Evolutionary conservation across 2,888 invertebrate species (phyloP).

Genomic region (Eupithecia insigniata): DNA sequence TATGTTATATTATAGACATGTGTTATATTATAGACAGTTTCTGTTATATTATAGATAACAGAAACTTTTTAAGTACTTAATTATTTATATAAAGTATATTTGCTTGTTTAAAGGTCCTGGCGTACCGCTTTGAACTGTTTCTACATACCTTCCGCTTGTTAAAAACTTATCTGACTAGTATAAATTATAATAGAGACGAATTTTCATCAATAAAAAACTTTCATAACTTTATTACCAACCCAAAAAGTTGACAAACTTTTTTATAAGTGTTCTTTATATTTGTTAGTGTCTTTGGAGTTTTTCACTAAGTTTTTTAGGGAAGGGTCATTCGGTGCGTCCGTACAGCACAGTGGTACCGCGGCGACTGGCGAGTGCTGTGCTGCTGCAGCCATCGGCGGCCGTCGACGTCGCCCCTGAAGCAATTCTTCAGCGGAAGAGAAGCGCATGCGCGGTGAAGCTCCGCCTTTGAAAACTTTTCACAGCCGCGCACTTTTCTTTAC

Average conservation of each 20-base stretch:
- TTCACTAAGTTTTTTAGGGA: conserved; percentile 56
- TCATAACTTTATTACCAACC: conserved; percentile 50
- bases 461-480: conserved; percentile 71
- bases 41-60: not conserved
- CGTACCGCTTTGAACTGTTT: not conserved
- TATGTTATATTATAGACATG: too few relatives aligned
- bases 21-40: too few relatives aligned
- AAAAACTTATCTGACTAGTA: conserved; percentile 22
- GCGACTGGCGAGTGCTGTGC: conserved; percentile 62
- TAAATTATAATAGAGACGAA: conserved; percentile 47
- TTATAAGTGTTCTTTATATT: conserved; percentile 40
- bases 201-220: conserved; percentile 54
- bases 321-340: conserved; percentile 74
- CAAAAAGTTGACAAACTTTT: conserved; percentile 49
- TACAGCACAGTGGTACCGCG: conserved; percentile 68
- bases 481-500: conserved; percentile 37
- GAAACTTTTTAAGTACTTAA: not conserved
- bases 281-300: conserved; percentile 23
- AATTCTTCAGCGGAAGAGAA: conserved; percentile 66
- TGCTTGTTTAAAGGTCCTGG: not conserved
- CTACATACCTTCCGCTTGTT: conserved; percentile 31
- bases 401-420: conserved; percentile 66
- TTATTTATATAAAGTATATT: not conserved
- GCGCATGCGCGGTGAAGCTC: conserved; percentile 69
- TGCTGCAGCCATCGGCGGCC: conserved; percentile 58